Percentiles rank a stretch among this genome's conserved stretches.
phyloP scores from a whole-genome alignment of 2,113 vertebrate species.

The Hymenochirus boettgeri region DNA sequence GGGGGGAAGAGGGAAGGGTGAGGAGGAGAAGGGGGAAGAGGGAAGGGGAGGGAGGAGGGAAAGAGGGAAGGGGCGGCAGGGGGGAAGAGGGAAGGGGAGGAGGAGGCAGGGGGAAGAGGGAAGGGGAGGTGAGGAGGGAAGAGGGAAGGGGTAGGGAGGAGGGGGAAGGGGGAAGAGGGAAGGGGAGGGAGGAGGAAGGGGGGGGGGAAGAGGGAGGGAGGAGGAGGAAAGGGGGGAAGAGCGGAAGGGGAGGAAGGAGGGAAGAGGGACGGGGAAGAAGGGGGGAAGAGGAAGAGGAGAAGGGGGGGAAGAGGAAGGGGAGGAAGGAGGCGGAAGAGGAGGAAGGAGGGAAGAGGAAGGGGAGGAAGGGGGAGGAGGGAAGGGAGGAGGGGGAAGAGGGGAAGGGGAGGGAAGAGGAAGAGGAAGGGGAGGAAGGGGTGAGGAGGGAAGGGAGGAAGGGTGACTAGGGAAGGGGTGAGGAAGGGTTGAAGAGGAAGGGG shows the following conservation, averaged over 20 bases:
- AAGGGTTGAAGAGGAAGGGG: too few species aligned
- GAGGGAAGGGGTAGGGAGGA: background rate
- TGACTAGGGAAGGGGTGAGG: too few species aligned
- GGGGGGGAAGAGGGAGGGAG: background rate
- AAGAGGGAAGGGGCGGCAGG: background rate
- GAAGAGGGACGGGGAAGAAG: too few species aligned
- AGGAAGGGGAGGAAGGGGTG: too few species aligned
- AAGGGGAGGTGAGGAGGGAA: background rate
- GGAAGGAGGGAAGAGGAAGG: background rate
- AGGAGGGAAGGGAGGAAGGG: too few species aligned
- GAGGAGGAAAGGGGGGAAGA: background rate
- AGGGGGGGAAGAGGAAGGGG: background rate
- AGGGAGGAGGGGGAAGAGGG: too few species aligned
- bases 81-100: background rate
- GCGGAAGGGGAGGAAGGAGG: background rate
- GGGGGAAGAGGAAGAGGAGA: background rate
- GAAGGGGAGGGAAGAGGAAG: too few species aligned
- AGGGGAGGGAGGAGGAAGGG: background rate
- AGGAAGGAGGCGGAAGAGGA: too few species aligned
- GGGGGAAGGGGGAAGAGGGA: background rate
- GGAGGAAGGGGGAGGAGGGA: conserved; percentile 1
- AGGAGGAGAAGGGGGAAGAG: background rate
- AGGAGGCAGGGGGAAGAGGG: too few species aligned
- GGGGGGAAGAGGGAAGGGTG: background rate
- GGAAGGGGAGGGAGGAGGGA: background rate